Conservation (phyloP, 2,888 invertebrate species). For the Hydriomena furcata region DNA sequence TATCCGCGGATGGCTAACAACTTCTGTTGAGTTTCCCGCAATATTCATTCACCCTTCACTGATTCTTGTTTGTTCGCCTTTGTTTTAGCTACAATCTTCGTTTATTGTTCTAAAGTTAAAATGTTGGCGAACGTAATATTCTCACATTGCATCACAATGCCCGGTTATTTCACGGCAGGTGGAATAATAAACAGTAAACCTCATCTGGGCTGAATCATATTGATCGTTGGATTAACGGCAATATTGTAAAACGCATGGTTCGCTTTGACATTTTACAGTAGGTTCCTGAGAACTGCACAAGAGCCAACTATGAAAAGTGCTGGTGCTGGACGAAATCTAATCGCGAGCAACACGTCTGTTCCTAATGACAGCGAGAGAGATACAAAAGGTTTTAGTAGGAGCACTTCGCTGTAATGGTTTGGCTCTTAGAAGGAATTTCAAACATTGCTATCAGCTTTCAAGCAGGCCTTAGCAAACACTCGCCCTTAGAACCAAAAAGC, state of each 20-base stretch:
- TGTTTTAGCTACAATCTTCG: constrained; percentile 6
- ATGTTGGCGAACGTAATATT: constrained; percentile 5
- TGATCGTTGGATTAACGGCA: not conserved
- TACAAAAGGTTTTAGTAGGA: no score
- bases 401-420: no score
- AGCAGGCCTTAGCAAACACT: no score
- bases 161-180: constrained; percentile 41
- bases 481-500: no score
- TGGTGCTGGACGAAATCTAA: no score
- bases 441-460: no score
- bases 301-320: no score
- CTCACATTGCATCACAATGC: constrained; percentile 7
- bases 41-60: constrained; percentile 9
- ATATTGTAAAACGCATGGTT: no score
- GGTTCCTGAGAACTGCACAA: no score
- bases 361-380: no score
- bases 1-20: not conserved
- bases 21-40: not conserved
- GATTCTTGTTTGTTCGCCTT: constrained; percentile 10
- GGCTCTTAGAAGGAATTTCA: no score
- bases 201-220: not conserved
- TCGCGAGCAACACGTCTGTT: no score
- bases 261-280: not conserved
- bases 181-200: constrained; percentile 18
- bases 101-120: constrained; percentile 12